Conservation (phyloP, 2,113 vertebrate species). For the Periophthalmus modestus region DNA sequence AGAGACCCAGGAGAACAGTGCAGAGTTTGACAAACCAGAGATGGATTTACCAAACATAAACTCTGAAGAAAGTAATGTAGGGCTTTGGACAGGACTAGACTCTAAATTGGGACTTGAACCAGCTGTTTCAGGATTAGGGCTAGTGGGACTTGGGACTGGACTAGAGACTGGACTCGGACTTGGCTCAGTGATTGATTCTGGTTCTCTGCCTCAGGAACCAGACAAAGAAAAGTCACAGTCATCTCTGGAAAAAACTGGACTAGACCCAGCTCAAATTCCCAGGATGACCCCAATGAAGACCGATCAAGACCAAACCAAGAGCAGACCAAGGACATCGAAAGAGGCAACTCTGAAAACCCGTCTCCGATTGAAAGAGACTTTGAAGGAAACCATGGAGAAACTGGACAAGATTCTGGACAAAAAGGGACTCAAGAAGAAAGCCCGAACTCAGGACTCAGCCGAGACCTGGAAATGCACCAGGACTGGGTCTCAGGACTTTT, state of each 20-base stretch:
- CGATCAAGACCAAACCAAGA: not conserved
- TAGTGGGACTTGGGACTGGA: not conserved
- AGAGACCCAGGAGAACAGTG: not conserved
- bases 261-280: slow-evolving; percentile 21
- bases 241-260: slow-evolving; percentile 66
- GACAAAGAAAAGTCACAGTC: slow-evolving; percentile 59
- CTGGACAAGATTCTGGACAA: slow-evolving; percentile 7
- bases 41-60: not conserved
- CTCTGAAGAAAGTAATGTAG: not conserved
- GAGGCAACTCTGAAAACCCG: not conserved
- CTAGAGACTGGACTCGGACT: not conserved
- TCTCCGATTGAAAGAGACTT: not conserved
- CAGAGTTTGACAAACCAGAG: not conserved
- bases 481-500: not conserved
- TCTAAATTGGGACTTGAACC: not conserved
- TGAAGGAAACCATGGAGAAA: slow-evolving; percentile 9
- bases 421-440: slow-evolving; percentile 4
- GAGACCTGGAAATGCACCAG: not conserved
- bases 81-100: not conserved
- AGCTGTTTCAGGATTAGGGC: not conserved
- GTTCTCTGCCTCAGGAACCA: slow-evolving; percentile 31
- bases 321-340: not conserved
- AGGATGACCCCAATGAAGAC: not conserved
- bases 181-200: slow-evolving; percentile 13
- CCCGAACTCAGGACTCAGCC: not conserved